A percentile compares a stretch with the other conserved stretches of the same genome.
These are phyloP conservation scores for Elegia similella DNA, from an alignment of 2,888 invertebrate genomes.

Conservation along the genomic window DNA sequence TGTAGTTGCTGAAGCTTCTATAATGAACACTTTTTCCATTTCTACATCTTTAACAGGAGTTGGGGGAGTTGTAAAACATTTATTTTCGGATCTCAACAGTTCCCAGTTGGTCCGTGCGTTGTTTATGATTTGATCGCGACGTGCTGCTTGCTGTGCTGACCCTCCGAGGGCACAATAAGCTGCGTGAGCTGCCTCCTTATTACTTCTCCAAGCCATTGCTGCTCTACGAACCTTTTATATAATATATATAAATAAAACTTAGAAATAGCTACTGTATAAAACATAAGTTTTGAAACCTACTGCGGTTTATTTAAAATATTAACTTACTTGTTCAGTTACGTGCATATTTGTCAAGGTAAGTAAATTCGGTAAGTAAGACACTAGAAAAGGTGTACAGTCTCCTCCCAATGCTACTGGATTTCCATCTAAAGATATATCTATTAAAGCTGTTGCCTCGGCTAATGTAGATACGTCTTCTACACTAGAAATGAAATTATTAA, in stretches of 20 bases:
- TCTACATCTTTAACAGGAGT: slow-evolving; percentile 56
- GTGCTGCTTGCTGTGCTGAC: slow-evolving; percentile 80
- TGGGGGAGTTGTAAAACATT: slow-evolving; percentile 68
- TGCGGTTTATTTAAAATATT: background rate
- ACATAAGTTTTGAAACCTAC: too few species aligned
- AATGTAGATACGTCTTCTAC: slow-evolving; percentile 93
- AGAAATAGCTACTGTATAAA: too few species aligned
- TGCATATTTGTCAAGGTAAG: slow-evolving; percentile 88
- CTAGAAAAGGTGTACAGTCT: slow-evolving; percentile 90
- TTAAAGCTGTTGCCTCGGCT: slow-evolving; percentile 87
- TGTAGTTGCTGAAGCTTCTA: slow-evolving; percentile 43
- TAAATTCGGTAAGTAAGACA: slow-evolving; percentile 89
- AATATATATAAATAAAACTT: background rate
- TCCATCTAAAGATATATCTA: slow-evolving; percentile 93
- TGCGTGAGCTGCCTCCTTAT: slow-evolving; percentile 87
- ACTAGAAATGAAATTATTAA: slow-evolving; percentile 61
- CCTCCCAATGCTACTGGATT: slow-evolving; percentile 91
- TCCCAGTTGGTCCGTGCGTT: slow-evolving; percentile 95
- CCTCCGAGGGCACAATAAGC: slow-evolving; percentile 84
- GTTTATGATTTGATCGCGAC: slow-evolving; percentile 91
- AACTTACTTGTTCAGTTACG: slow-evolving; percentile 86
- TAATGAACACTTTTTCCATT: slow-evolving; percentile 54
- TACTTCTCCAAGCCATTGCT: slow-evolving; percentile 90
- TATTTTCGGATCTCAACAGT: slow-evolving; percentile 86
- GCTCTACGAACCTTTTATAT: slow-evolving; percentile 83